Conservation (phyloP, 2,797 vertebrate genomes). For the Salmo trutta region DNA sequence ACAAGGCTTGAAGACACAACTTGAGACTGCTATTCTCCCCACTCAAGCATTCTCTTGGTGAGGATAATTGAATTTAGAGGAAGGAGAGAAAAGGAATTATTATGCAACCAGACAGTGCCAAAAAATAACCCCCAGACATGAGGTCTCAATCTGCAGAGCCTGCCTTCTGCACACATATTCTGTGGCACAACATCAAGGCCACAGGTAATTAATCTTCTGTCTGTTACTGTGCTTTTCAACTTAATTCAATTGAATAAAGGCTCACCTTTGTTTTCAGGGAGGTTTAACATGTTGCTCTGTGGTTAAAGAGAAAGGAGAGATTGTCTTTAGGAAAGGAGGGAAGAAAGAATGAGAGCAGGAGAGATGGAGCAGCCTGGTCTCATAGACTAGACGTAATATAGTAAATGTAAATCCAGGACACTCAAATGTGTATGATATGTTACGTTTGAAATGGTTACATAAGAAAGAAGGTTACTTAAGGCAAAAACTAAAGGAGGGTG, state of each 20-base stretch:
- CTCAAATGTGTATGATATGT: too few relatives aligned
- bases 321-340: conserved; percentile 55
- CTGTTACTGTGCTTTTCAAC: conserved; percentile 60
- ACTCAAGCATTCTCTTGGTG: conserved; percentile 50
- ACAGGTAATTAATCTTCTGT: conserved; percentile 74
- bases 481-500: too few relatives aligned
- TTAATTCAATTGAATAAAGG: conserved; percentile 78
- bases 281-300: conserved; percentile 57
- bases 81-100: conserved; percentile 50
- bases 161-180: conserved; percentile 51
- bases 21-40: conserved; percentile 41
- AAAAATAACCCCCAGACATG: conserved; percentile 50
- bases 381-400: too few relatives aligned
- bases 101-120: conserved; percentile 41
- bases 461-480: too few relatives aligned
- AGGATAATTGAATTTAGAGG: conserved; percentile 61
- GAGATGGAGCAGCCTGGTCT: conserved; percentile 15
- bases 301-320: conserved; percentile 60
- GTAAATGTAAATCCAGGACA: too few relatives aligned
- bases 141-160: conserved; percentile 32
- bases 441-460: too few relatives aligned
- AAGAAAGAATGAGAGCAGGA: conserved; percentile 48
- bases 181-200: conserved; percentile 64
- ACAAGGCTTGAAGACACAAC: conserved; percentile 31
- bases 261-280: conserved; percentile 64